Percentiles rank a stretch among this genome's conserved stretches.
Conservation (phyloP, 2,113 vertebrate species). For the Chaetodon auriga region DNA sequence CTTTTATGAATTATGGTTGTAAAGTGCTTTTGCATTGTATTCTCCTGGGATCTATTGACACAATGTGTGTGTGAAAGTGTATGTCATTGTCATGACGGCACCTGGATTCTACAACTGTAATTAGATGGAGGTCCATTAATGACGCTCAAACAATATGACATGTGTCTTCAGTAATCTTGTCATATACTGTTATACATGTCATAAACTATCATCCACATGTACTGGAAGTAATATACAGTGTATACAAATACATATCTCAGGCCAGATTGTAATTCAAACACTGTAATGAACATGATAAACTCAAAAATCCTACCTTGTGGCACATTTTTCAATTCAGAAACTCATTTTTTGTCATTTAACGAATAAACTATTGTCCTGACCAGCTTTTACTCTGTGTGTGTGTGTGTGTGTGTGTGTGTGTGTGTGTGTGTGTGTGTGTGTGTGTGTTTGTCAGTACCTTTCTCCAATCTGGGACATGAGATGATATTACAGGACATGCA, state of each 20-base stretch:
- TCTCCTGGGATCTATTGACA: too few relatives aligned
- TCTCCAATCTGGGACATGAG: conserved; percentile 13
- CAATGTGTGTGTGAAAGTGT: background rate
- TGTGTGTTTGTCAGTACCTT: background rate
- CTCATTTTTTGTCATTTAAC: background rate
- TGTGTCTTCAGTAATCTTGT: background rate
- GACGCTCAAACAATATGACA: background rate
- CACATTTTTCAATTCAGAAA: background rate
- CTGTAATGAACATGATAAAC: background rate
- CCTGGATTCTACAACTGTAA: background rate
- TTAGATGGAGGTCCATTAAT: background rate
- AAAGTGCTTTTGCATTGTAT: too few relatives aligned
- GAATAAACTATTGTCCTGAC: background rate
- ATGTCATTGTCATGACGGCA: background rate
- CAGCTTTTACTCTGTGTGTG: background rate
- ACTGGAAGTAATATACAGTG: background rate
- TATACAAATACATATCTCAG: background rate
- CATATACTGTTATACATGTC: too few relatives aligned
- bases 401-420: too few relatives aligned
- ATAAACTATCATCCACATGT: background rate
- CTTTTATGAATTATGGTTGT: background rate
- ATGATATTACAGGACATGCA: background rate
- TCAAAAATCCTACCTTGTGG: background rate
- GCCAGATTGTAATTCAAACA: background rate
- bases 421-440: too few relatives aligned